Percentiles rank a stretch among this genome's conserved stretches.
Evolutionary conservation across 2,113 vertebrate species (phyloP).

Genomic region (Rhinichthys klamathensis): DNA sequence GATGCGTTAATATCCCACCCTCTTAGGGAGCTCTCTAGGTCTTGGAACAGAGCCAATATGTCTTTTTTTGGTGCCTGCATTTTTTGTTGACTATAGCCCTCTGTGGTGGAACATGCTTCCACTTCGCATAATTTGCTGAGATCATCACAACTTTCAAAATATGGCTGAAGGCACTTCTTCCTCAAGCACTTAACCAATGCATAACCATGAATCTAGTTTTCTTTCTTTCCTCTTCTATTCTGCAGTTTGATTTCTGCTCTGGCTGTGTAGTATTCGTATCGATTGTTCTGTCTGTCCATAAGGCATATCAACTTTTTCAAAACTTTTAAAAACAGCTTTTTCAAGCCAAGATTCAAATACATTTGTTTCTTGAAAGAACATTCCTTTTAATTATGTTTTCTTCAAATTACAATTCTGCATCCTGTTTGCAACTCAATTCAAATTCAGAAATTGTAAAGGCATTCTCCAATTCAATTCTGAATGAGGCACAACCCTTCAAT

Average conservation of each 20-base stretch:
- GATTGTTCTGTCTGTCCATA: not conserved
- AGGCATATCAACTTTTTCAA: no score
- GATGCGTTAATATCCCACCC: not conserved
- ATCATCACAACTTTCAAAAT: not conserved
- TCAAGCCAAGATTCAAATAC: not conserved
- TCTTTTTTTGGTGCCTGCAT: not conserved
- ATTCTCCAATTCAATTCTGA: not conserved
- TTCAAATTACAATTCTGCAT: not conserved
- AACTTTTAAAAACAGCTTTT: no score
- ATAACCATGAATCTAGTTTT: conserved; percentile 11
- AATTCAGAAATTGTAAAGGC: not conserved
- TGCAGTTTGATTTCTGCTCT: no score
- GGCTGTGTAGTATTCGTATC: no score
- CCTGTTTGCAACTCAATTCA: not conserved
- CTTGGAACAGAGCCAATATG: not conserved
- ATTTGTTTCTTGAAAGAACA: no score
- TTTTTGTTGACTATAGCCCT: no score
- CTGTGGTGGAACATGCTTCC: not conserved
- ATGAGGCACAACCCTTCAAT: not conserved
- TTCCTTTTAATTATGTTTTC: not conserved
- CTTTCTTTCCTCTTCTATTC: not conserved
- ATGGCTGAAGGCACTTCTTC: not conserved
- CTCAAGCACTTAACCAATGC: not conserved
- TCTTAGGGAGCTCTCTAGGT: not conserved
- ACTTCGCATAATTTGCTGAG: not conserved